Percentiles rank a stretch among this genome's conserved stretches.
phyloP scores from a whole-genome alignment of 1,140 invertebrate genomes.

The Drosophila sulfurigaster region DNA sequence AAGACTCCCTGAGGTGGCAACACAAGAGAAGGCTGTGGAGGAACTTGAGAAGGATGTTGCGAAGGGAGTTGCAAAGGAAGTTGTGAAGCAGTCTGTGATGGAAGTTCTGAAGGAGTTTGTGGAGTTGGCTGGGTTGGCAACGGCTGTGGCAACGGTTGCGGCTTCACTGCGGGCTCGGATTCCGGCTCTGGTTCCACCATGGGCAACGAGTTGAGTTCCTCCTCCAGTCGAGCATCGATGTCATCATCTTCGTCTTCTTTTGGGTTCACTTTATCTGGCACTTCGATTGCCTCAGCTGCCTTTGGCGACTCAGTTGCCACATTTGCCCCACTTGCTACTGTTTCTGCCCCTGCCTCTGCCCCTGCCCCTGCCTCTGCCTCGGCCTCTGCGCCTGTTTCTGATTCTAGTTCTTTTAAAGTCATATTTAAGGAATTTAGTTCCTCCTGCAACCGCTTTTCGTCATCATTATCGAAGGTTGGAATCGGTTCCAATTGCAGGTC shows the following conservation, averaged over 20 bases:
- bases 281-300: not conserved
- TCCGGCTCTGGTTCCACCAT: constrained; percentile 40
- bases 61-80: too few species aligned
- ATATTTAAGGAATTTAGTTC: not conserved
- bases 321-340: too few species aligned
- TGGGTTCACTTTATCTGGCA: not conserved
- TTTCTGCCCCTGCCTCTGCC: too few species aligned
- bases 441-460: not conserved
- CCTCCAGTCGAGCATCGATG: constrained; percentile 57
- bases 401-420: too few species aligned
- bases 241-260: constrained; percentile 18
- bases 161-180: not conserved
- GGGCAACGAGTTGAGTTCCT: constrained; percentile 54
- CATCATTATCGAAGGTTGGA: not conserved
- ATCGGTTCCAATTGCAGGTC: not conserved
- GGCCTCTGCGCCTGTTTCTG: too few species aligned
- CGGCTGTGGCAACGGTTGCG: not conserved
- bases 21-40: not conserved
- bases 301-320: not conserved
- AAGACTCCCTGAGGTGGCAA: not conserved
- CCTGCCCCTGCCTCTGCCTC: too few species aligned
- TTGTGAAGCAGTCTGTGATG: too few species aligned
- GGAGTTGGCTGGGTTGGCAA: not conserved
- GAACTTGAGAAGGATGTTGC: too few species aligned
- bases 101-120: not conserved